Conservation (phyloP, 2,888 invertebrate species). For the Eulithis testata region DNA sequence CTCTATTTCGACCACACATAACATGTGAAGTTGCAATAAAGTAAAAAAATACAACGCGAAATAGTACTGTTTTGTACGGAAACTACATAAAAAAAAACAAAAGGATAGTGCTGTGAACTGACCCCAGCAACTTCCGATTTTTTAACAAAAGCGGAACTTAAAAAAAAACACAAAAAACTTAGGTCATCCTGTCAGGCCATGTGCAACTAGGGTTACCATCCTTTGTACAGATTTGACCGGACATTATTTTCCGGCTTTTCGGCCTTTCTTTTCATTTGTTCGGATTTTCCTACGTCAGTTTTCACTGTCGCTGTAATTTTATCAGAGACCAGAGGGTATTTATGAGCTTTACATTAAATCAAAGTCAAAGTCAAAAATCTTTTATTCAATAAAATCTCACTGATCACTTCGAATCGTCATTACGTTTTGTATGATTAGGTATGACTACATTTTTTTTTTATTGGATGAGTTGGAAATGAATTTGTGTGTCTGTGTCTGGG, state of each 20-base stretch:
- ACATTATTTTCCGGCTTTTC: neutral
- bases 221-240: neutral
- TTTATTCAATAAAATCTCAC: too few relatives aligned
- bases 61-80: neutral
- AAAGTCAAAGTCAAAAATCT: too few relatives aligned
- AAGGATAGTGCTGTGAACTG: constrained; percentile 18
- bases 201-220: constrained; percentile 6
- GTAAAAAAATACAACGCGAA: neutral
- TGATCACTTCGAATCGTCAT: too few relatives aligned
- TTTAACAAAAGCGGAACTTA: constrained; percentile 26
- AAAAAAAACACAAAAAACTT: constrained; percentile 22
- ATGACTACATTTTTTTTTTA: too few relatives aligned
- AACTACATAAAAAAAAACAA: constrained; percentile 4
- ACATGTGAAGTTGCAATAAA: neutral
- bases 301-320: too few relatives aligned
- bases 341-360: too few relatives aligned
- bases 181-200: constrained; percentile 16
- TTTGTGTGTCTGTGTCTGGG: too few relatives aligned
- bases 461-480: too few relatives aligned
- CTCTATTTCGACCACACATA: neutral
- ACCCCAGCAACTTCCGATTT: constrained; percentile 28
- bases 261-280: neutral
- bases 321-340: too few relatives aligned
- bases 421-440: too few relatives aligned
- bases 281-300: too few relatives aligned